phyloP scores from a whole-genome alignment of 2,797 vertebrate genomes.

The Lemur catta region DNA sequence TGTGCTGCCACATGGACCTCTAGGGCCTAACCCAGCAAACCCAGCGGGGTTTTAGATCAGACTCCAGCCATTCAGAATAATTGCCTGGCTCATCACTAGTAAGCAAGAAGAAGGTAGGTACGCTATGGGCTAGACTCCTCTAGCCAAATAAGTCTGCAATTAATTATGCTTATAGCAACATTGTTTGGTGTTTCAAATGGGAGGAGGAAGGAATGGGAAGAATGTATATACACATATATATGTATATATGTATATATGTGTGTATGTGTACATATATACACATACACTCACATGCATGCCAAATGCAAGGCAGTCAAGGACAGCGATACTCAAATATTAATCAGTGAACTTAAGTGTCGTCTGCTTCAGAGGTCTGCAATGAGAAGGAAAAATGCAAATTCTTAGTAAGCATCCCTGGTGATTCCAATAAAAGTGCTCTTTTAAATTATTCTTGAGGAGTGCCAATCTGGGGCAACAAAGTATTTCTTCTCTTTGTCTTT shows the following conservation, averaged over 20 bases:
- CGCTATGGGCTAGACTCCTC: neutral
- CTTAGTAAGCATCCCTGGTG: neutral
- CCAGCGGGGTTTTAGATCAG: too few species aligned
- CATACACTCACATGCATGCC: accelerated
- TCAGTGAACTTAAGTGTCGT: neutral
- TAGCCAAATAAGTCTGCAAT: neutral
- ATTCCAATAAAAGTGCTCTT: neutral
- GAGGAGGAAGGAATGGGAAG: neutral
- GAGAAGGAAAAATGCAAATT: neutral
- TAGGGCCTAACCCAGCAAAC: neutral
- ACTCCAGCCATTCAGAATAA: neutral
- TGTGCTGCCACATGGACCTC: neutral
- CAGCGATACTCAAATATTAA: neutral
- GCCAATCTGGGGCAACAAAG: neutral
- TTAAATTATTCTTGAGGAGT: neutral
- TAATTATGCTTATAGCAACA: neutral
- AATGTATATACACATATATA: neutral
- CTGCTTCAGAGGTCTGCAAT: neutral
- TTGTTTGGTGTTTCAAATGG: neutral
- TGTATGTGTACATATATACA: neutral
- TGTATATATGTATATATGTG: neutral
- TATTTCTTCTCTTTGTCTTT: neutral
- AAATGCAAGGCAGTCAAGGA: neutral
- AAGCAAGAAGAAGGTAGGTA: neutral
- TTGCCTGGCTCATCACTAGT: too few species aligned